Base-by-base conservation (phyloP, 2,113 vertebrate species). In the Epinephelus cyanopodus region DNA sequence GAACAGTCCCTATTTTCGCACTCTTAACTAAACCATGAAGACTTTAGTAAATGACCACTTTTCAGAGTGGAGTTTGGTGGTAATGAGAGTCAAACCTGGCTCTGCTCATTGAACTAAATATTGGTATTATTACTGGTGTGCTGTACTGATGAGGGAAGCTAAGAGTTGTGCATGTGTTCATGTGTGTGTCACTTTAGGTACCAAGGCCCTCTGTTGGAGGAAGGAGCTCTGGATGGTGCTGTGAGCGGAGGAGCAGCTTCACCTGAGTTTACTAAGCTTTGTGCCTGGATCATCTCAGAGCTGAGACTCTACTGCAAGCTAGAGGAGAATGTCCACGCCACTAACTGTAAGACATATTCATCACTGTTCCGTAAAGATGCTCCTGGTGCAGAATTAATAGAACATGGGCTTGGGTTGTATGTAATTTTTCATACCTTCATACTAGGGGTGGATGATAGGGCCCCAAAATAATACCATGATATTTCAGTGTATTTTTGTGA, bases 301-400 rank as follows among this genome's bases (percentile, higher is more conserved):
- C 93, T 99, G 65, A 95, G 95, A 77, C 93, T 97, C 0, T 97
- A 98, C 93, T 97, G 97, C 93, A 96, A 95, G 82, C 94, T 99
- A 85, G 98, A 98, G 81, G 98, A 99, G 92, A 99, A 98, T 60
- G 98, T 99, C 42, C 97, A 99, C 45, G 97, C 98, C 83, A 99
- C 98, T 33, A 98, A 97, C 94, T 96, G 98, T 99, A 94, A 97
- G 98, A 84, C 0, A 37, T 6, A 6, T 64, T 14, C 6, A 27
- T 2, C 19, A n/a, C 10, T 10, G 1, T 45, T 8, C 3, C n/a
- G 14, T 14, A 0, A n/a, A 12, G 27, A 14, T 37, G 19, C 3
- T 6, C 12, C n/a, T 47, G 33, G 17, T 42, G 7, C 18, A 53
- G 47, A 53, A n/a, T 45, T 29, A 29, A 29, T 29, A 37, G 33